Percentiles rank a stretch among this genome's conserved stretches.
These are phyloP conservation scores for Gymnocephalus cernua DNA, from an alignment of 2,113 vertebrate genomes.

Conservation along the genomic window DNA sequence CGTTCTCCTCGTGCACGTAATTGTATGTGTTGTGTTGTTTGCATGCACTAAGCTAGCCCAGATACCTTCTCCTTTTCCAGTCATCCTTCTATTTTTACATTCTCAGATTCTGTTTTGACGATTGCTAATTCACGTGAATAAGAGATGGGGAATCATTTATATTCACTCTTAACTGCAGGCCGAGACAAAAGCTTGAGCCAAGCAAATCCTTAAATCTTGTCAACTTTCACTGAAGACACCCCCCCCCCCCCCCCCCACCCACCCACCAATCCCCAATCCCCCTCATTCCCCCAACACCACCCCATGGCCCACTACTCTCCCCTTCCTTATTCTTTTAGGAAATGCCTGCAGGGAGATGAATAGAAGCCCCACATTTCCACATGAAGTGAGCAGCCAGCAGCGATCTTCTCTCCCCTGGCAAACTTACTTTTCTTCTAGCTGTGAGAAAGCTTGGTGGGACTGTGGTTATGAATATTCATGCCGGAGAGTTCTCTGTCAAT, in stretches of 20 bases:
- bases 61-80: conserved; percentile 20
- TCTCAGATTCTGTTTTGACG: conserved; percentile 7
- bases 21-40: conserved; percentile 51
- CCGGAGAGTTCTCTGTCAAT: conserved; percentile 71
- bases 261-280: conserved; percentile 31
- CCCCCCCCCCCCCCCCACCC: neutral
- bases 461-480: conserved; percentile 84
- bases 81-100: conserved; percentile 1
- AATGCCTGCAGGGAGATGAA: conserved; percentile 72
- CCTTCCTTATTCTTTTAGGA: conserved; percentile 64
- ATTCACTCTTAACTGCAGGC: conserved; percentile 54
- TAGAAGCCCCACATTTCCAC: conserved; percentile 81
- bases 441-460: conserved; percentile 82
- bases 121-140: conserved; percentile 59
- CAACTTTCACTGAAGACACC: conserved; percentile 69
- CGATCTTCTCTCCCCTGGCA: conserved; percentile 71
- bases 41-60: conserved; percentile 34
- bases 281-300: conserved; percentile 37
- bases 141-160: conserved; percentile 55
- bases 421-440: conserved; percentile 80
- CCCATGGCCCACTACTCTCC: conserved; percentile 45
- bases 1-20: conserved; percentile 27
- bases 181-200: conserved; percentile 70
- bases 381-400: conserved; percentile 78
- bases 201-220: conserved; percentile 81